Conservation (phyloP, 2,113 vertebrate genomes). For the Polypterus bichir region DNA sequence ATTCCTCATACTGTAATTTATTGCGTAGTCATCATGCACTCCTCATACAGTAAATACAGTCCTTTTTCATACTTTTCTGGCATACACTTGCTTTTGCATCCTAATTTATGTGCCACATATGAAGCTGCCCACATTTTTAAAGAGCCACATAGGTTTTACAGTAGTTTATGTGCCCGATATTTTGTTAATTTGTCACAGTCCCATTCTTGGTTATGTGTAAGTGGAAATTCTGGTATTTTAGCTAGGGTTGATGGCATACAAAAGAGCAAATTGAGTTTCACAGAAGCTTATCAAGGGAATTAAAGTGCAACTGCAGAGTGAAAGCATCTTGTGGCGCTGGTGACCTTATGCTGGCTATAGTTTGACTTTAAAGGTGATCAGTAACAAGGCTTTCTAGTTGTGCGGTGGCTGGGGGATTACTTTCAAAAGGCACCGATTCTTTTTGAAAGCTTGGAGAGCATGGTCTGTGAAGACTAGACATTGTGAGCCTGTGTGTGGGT, state of each 20-base stretch:
- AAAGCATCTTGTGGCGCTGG: constrained; percentile 51
- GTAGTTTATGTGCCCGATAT: no score
- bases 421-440: constrained; percentile 34
- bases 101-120: no score
- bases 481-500: neutral
- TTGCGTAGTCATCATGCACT: no score
- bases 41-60: no score
- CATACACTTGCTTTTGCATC: no score
- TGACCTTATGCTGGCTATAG: constrained; percentile 57
- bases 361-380: constrained; percentile 64
- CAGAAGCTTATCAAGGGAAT: constrained; percentile 55
- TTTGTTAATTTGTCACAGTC: no score
- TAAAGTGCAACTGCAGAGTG: constrained; percentile 49
- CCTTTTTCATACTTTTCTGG: no score
- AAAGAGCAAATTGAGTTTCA: constrained; percentile 54
- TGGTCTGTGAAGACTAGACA: constrained; percentile 36
- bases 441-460: constrained; percentile 37
- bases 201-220: no score
- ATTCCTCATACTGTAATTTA: no score
- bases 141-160: no score
- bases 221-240: no score
- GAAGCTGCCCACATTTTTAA: no score
- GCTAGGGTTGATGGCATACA: constrained; percentile 36
- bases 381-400: constrained; percentile 59
- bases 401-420: constrained; percentile 50